Conservation (phyloP, 2,888 invertebrate genomes). For the Cryptosula pallasiana region DNA sequence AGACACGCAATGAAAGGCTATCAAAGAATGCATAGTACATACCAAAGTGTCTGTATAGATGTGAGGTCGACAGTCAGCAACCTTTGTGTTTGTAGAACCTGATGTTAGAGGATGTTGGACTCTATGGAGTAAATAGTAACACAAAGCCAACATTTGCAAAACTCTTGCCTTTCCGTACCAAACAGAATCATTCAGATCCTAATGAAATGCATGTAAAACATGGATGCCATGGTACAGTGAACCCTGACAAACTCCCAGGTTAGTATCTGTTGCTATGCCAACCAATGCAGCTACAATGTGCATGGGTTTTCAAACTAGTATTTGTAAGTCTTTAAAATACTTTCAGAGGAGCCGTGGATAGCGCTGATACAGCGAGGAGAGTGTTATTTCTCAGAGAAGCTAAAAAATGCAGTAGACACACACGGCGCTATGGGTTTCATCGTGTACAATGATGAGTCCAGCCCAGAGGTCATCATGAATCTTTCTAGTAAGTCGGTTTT, state of each 20-base stretch:
- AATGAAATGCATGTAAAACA: not conserved
- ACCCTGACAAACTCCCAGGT: not conserved
- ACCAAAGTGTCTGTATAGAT: no score
- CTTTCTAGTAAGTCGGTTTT: not conserved
- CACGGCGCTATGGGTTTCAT: conserved; percentile 10
- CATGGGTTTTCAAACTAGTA: no score
- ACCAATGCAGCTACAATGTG: no score
- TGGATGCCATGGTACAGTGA: not conserved
- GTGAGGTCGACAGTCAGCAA: no score
- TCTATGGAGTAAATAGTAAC: not conserved
- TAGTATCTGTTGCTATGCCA: no score
- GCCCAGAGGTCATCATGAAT: conserved; percentile 1
- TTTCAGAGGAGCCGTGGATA: not conserved
- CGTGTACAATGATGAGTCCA: not conserved
- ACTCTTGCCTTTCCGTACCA: not conserved
- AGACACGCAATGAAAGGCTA: no score
- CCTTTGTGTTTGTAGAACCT: conserved; percentile 2
- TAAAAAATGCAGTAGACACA: not conserved
- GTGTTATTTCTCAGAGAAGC: not conserved
- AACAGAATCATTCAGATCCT: not conserved
- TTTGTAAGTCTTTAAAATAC: no score
- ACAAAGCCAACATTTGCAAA: not conserved
- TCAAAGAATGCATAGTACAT: no score
- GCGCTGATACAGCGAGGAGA: not conserved
- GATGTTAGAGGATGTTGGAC: not conserved